Conservation (phyloP, 2,888 invertebrate species). For the Sericinus montela region DNA sequence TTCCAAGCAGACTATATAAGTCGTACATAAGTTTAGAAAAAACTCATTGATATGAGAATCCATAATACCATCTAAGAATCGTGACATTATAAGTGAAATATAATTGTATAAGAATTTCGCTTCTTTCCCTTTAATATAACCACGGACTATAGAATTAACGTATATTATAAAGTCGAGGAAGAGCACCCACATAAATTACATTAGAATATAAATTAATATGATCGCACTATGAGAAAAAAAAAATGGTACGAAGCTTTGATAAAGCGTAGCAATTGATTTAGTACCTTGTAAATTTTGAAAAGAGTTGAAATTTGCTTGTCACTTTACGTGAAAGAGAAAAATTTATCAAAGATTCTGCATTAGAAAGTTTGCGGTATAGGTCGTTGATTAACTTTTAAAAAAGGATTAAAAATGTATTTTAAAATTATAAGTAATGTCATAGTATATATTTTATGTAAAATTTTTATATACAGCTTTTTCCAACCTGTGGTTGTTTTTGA, state of each 20-base stretch:
- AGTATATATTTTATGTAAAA: no score
- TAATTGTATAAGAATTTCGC: background rate
- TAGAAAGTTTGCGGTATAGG: slow-evolving; percentile 4
- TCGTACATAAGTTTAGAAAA: no score
- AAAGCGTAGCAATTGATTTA: slow-evolving; percentile 4
- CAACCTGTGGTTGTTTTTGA: no score
- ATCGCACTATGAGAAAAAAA: slow-evolving; percentile 57
- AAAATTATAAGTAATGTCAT: no score
- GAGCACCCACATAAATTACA: slow-evolving; percentile 68
- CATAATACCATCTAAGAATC: no score
- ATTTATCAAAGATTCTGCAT: slow-evolving; percentile 9
- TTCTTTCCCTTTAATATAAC: slow-evolving; percentile 27
- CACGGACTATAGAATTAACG: slow-evolving; percentile 41
- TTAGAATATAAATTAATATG: slow-evolving; percentile 74
- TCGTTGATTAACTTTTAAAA: slow-evolving; percentile 4
- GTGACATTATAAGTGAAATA: no score
- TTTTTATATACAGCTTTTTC: no score
- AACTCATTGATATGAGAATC: no score
- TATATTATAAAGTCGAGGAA: slow-evolving; percentile 37
- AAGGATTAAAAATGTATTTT: no score
- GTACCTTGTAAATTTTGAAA: slow-evolving; percentile 5
- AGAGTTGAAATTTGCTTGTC: slow-evolving; percentile 8
- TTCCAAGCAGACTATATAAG: no score
- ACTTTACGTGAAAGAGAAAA: slow-evolving; percentile 15
- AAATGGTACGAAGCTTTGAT: slow-evolving; percentile 24